Evolutionary conservation across 2,888 invertebrate genomes (phyloP).

Genomic region (Nomada ferruginata): DNA sequence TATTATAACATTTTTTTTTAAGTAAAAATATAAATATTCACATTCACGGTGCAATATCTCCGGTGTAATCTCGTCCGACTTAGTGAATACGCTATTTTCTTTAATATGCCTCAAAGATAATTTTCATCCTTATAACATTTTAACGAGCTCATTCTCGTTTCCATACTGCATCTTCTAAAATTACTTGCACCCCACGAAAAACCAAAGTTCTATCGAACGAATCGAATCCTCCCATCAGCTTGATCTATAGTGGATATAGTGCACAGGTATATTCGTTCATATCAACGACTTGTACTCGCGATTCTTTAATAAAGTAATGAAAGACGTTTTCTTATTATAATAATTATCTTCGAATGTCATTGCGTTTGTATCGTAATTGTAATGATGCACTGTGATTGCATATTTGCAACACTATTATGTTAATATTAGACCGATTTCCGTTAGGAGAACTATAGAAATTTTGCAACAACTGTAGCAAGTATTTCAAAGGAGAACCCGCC

Average conservation of each 20-base stretch:
- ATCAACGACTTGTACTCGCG: conserved; percentile 76
- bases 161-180: conserved; percentile 30
- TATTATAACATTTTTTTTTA: conserved; percentile 71
- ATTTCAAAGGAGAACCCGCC: conserved; percentile 35
- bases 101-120: conserved; percentile 53
- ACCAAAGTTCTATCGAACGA: conserved; percentile 37
- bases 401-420: conserved; percentile 46
- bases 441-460: conserved; percentile 45
- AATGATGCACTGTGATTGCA: conserved; percentile 45
- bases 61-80: conserved; percentile 60
- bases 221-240: conserved; percentile 31
- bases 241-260: conserved; percentile 63
- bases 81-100: conserved; percentile 49
- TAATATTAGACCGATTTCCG: conserved; percentile 45
- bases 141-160: conserved; percentile 31
- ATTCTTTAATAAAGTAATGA: conserved; percentile 80
- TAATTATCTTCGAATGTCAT: conserved; percentile 71
- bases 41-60: conserved; percentile 73
- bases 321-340: conserved; percentile 80
- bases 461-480: conserved; percentile 35
- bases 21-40: conserved; percentile 81
- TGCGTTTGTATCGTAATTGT: conserved; percentile 46
- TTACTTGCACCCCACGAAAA: conserved; percentile 51
- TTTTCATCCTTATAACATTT: conserved; percentile 37
- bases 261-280: conserved; percentile 60